Evolutionary conservation across 2,888 invertebrate genomes (phyloP).

Genomic region (Scrobipalpa costella): DNA sequence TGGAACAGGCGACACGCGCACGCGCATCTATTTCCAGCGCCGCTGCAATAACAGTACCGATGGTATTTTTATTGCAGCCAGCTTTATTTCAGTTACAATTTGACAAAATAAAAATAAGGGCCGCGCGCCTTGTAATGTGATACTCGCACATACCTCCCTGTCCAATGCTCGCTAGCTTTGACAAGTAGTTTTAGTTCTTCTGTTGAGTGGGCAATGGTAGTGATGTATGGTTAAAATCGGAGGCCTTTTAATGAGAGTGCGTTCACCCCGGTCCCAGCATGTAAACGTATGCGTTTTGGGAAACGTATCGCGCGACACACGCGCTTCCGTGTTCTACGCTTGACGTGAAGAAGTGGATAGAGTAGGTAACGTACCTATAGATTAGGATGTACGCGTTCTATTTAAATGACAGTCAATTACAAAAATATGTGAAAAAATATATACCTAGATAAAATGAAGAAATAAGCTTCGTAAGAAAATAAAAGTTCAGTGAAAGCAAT

Average conservation of each 20-base stretch:
- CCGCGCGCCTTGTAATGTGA: conserved; percentile 51
- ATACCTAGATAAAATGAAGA: too few relatives aligned
- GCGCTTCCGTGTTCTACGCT: conserved; percentile 39
- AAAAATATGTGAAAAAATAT: background rate
- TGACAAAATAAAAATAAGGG: conserved; percentile 80
- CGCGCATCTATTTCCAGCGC: conserved; percentile 59
- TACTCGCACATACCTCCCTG: conserved; percentile 42
- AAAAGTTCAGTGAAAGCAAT: too few relatives aligned
- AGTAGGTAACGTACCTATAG: background rate
- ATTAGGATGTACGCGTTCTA: background rate
- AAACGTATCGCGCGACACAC: conserved; percentile 56
- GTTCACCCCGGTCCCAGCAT: conserved; percentile 58
- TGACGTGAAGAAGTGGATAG: background rate
- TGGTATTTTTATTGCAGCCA: conserved; percentile 78
- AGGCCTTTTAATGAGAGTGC: conserved; percentile 77
- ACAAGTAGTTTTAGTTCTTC: conserved; percentile 35
- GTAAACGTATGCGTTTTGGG: conserved; percentile 68
- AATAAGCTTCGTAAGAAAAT: too few relatives aligned
- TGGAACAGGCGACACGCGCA: conserved; percentile 9
- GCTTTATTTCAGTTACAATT: conserved; percentile 81
- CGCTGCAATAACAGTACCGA: conserved; percentile 75
- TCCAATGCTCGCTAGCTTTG: conserved; percentile 45
- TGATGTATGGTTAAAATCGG: conserved; percentile 55
- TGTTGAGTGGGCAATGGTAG: conserved; percentile 47
- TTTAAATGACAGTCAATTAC: background rate